phyloP scores from a whole-genome alignment of 23 tunicate genomes.

The Trididemnum clinides region DNA sequence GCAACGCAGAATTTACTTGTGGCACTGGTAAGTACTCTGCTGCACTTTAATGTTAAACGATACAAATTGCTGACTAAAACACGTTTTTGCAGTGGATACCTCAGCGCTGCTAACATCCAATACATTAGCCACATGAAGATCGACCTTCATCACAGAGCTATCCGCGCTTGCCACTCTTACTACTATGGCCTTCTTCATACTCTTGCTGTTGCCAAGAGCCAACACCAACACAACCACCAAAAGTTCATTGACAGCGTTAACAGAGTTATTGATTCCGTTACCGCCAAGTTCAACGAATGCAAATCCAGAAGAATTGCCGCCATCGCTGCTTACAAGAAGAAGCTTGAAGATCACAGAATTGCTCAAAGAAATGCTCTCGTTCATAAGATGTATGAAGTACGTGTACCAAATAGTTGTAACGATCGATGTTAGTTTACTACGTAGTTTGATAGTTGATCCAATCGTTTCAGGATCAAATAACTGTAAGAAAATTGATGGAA shows the following conservation, averaged over 20 bases:
- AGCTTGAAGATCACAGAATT: constrained; percentile 4
- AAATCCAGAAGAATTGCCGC: constrained; percentile 5
- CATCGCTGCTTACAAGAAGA: constrained; percentile 53
- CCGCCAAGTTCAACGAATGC: constrained; percentile 18
- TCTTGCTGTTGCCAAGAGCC: neutral
- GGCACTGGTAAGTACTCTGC: constrained; percentile 9
- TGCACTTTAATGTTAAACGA: neutral
- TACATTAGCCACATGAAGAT: constrained; percentile 2
- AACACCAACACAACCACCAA: neutral
- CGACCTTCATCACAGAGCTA: constrained; percentile 11
- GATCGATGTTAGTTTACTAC: no score
- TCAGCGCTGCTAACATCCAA: neutral
- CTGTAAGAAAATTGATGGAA: no score
- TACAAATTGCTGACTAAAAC: neutral
- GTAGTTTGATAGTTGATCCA: no score
- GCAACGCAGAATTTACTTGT: neutral
- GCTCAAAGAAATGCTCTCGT: neutral
- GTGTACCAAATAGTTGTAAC: no score
- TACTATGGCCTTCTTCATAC: neutral
- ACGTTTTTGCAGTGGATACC: neutral
- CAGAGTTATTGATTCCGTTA: neutral
- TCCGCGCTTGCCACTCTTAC: neutral
- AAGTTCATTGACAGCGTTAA: constrained; percentile 15
- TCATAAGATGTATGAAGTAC: no score
- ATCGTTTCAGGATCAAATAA: no score